A percentile compares a stretch with the other conserved stretches of the same genome.
These are phyloP conservation scores for Clinocottus analis DNA, from an alignment of 2,113 vertebrate genomes.

Conservation along the genomic window DNA sequence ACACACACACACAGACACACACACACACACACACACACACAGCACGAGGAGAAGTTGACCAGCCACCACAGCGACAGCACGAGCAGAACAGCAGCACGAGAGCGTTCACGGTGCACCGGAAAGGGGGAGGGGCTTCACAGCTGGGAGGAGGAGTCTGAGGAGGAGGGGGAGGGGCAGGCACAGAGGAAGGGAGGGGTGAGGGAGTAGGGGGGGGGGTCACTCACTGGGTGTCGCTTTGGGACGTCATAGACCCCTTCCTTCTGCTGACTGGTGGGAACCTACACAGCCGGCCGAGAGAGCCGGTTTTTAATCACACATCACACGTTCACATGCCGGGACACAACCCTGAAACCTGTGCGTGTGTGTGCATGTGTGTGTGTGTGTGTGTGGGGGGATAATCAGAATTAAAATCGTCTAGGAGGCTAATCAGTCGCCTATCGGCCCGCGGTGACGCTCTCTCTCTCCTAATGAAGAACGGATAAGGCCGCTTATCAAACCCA, in stretches of 20 bases:
- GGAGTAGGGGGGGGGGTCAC: too few relatives aligned
- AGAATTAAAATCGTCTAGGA: slow-evolving; percentile 75
- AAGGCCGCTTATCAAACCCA: slow-evolving; percentile 65
- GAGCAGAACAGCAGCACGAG: slow-evolving; percentile 52
- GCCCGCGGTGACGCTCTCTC: slow-evolving; percentile 33
- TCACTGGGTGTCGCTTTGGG: slow-evolving; percentile 99
- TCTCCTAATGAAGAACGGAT: slow-evolving; percentile 68
- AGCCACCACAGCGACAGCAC: slow-evolving; percentile 59
- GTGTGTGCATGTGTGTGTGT: not conserved
- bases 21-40: slow-evolving; percentile 37
- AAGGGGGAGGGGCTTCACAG: not conserved
- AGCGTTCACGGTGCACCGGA: not conserved
- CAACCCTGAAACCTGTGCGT: slow-evolving; percentile 27
- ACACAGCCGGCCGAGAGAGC: slow-evolving; percentile 74
- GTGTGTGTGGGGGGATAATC: slow-evolving; percentile 41
- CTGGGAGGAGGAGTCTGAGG: slow-evolving; percentile 80
- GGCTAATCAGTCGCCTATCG: slow-evolving; percentile 54
- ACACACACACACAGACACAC: slow-evolving; percentile 20
- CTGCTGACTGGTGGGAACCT: slow-evolving; percentile 99
- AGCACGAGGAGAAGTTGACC: slow-evolving; percentile 46
- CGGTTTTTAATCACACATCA: too few relatives aligned
- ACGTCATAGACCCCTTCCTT: slow-evolving; percentile 99
- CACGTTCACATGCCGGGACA: slow-evolving; percentile 31
- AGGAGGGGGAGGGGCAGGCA: slow-evolving; percentile 71
- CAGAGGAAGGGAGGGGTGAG: too few relatives aligned